Evolutionary conservation across 2,113 vertebrate genomes (phyloP).

Genomic region (Carollia perspicillata): DNA sequence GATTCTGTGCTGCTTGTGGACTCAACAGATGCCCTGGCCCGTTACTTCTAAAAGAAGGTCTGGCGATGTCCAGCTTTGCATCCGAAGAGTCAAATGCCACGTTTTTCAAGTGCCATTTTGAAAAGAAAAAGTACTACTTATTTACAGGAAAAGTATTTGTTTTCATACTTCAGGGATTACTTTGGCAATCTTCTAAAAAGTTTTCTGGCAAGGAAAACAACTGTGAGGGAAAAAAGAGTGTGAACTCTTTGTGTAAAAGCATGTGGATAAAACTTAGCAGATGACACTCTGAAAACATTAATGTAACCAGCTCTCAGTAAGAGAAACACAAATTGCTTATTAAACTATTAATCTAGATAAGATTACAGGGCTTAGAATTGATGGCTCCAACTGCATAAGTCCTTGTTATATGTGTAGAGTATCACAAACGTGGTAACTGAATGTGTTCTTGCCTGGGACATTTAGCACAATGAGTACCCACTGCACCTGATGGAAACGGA

Average conservation of each 20-base stretch:
- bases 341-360: background rate
- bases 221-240: background rate
- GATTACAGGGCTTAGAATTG: background rate
- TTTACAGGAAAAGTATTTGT: constrained; percentile 19
- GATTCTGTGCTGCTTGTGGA: background rate
- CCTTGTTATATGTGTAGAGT: background rate
- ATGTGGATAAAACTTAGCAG: background rate
- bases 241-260: background rate
- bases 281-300: background rate
- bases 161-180: background rate
- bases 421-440: background rate
- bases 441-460: background rate
- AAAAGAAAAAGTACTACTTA: background rate
- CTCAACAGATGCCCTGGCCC: background rate
- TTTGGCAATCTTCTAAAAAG: background rate
- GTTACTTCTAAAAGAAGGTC: background rate
- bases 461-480: no score
- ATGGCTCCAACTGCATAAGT: background rate
- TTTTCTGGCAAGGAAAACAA: background rate
- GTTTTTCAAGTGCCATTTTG: background rate
- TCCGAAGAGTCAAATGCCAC: background rate
- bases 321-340: background rate
- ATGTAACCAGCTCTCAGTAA: background rate
- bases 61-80: background rate
- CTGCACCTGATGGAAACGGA: background rate